phyloP scores from a whole-genome alignment of 2,797 vertebrate species.

The Atherinosoma microstoma region DNA sequence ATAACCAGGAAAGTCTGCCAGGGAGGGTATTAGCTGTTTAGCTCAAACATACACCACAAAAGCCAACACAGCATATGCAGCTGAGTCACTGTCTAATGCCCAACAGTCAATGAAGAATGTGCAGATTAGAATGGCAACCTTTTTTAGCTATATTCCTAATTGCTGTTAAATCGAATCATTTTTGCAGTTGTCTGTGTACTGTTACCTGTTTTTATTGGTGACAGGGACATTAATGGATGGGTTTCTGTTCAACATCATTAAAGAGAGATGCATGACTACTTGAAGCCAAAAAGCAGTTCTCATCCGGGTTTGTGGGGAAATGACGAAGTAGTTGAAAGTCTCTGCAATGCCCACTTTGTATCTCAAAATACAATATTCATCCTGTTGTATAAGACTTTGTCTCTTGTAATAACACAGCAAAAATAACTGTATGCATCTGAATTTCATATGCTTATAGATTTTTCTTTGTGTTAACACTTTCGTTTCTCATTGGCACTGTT shows the following conservation, averaged over 20 bases:
- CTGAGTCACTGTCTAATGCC: slow-evolving; percentile 13
- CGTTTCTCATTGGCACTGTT: no score
- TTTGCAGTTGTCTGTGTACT: not conserved
- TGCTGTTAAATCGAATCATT: not conserved
- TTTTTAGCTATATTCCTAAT: not conserved
- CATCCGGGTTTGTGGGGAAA: not conserved
- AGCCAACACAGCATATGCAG: slow-evolving; percentile 35
- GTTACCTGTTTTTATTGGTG: not conserved
- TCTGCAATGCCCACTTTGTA: no score
- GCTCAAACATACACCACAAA: slow-evolving; percentile 30
- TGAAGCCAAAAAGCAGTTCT: not conserved
- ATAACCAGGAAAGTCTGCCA: slow-evolving; percentile 34
- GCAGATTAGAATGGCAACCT: slow-evolving; percentile 1
- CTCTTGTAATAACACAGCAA: no score
- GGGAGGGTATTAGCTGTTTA: slow-evolving; percentile 42
- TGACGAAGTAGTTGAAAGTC: not conserved
- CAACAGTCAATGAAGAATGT: slow-evolving; percentile 2
- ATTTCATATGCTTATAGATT: no score
- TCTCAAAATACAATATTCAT: no score
- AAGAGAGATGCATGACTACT: not conserved
- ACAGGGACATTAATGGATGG: not conserved
- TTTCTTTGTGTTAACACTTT: no score
- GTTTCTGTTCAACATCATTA: not conserved
- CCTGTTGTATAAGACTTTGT: no score
- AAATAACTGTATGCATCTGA: no score